phyloP scores from a whole-genome alignment of 2,888 invertebrate species.

The Sesia bembeciformis region DNA sequence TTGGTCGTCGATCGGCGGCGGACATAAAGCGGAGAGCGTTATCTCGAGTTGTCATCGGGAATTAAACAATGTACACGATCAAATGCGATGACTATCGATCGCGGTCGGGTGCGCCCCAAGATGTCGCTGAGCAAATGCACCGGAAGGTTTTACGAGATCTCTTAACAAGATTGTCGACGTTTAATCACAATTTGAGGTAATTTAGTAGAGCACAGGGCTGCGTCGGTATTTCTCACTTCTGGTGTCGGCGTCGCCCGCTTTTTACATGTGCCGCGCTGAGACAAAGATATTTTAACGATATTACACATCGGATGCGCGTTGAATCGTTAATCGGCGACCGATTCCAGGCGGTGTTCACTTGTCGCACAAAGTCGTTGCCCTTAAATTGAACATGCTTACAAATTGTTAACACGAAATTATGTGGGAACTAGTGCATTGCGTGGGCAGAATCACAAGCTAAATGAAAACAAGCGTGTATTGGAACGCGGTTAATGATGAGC shows the following conservation, averaged over 20 bases:
- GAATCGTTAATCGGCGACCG: slow-evolving; percentile 64
- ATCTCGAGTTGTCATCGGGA: slow-evolving; percentile 63
- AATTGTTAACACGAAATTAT: slow-evolving; percentile 59
- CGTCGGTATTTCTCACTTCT: slow-evolving; percentile 65
- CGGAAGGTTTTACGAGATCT: slow-evolving; percentile 27
- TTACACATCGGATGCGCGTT: slow-evolving; percentile 64
- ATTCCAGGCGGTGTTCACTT: slow-evolving; percentile 42
- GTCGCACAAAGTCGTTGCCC: slow-evolving; percentile 63
- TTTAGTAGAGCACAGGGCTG: slow-evolving; percentile 36
- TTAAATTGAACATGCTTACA: slow-evolving; percentile 64
- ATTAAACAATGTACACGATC: slow-evolving; percentile 67
- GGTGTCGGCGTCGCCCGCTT: slow-evolving; percentile 45
- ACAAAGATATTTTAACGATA: slow-evolving; percentile 74
- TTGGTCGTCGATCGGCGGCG: slow-evolving; percentile 35
- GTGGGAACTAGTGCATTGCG: slow-evolving; percentile 63
- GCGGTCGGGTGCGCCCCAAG: slow-evolving; percentile 16
- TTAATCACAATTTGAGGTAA: slow-evolving; percentile 43
- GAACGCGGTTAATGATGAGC: slow-evolving; percentile 36
- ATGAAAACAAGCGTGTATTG: slow-evolving; percentile 57
- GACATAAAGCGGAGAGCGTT: slow-evolving; percentile 47
- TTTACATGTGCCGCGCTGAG: slow-evolving; percentile 60
- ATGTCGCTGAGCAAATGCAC: slow-evolving; percentile 20
- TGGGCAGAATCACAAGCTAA: slow-evolving; percentile 68
- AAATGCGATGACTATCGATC: slow-evolving; percentile 57
- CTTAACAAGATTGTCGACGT: slow-evolving; percentile 25